A percentile compares a stretch with the other conserved stretches of the same genome.
Evolutionary conservation across 2,888 invertebrate species (phyloP).

Genomic region (Drosophila mulleri): DNA sequence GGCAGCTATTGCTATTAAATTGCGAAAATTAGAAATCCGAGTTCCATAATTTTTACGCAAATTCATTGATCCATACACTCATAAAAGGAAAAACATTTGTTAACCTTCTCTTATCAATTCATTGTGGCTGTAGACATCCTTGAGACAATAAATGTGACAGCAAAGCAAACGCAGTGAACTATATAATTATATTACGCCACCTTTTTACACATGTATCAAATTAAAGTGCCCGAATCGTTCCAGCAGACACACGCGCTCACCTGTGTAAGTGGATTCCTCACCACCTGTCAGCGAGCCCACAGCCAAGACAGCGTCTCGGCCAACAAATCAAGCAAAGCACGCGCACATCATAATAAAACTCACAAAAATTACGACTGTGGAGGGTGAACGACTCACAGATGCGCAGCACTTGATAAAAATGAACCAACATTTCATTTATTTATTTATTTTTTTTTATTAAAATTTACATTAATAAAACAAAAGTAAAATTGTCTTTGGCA

Average conservation of each 20-base stretch:
- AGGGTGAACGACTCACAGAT: not conserved
- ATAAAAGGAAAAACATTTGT: too few species aligned
- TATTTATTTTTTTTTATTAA: not conserved
- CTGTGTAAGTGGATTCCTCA: not conserved
- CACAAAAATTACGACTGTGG: not conserved
- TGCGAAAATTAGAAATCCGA: too few species aligned
- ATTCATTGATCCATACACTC: too few species aligned
- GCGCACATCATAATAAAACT: constrained; percentile 26
- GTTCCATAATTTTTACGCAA: too few species aligned
- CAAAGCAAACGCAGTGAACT: not conserved
- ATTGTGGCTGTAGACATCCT: not conserved
- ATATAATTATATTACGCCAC: constrained; percentile 32
- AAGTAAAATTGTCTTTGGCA: not conserved
- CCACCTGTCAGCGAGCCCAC: constrained; percentile 2
- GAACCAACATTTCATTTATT: too few species aligned
- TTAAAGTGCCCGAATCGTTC: constrained; percentile 31
- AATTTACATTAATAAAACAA: not conserved
- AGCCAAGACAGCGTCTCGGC: constrained; percentile 36
- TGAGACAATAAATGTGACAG: not conserved
- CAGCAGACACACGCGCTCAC: constrained; percentile 5
- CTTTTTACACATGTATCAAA: constrained; percentile 54
- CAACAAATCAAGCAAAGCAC: constrained; percentile 52
- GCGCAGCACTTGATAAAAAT: not conserved
- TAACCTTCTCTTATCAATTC: not conserved
- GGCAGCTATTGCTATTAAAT: too few species aligned